Percentiles rank a stretch among this genome's conserved stretches.
phyloP scores from a whole-genome alignment of 2,113 vertebrate species.

The Atrichornis clamosus region DNA sequence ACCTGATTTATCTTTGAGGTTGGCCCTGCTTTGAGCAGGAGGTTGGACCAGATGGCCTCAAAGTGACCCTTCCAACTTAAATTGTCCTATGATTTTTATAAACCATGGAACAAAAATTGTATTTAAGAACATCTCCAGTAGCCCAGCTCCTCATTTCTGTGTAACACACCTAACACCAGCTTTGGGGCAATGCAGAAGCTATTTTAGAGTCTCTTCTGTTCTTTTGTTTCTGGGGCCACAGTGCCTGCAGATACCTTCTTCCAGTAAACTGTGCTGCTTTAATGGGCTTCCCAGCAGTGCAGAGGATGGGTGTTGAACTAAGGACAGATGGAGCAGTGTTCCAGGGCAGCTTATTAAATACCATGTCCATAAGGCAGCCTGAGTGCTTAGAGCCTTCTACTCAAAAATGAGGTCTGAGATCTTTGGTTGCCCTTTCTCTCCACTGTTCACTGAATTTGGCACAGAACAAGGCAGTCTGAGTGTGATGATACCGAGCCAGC shows the following conservation, averaged over 20 bases:
- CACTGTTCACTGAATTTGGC: neutral
- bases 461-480: neutral
- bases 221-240: neutral
- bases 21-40: neutral
- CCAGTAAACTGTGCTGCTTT: neutral
- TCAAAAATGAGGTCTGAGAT: neutral
- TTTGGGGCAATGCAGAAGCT: neutral
- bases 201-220: neutral
- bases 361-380: neutral
- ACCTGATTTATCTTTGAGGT: neutral
- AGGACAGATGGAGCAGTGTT: neutral
- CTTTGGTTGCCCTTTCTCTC: neutral
- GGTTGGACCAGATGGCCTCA: neutral
- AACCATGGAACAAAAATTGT: neutral
- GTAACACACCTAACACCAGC: neutral
- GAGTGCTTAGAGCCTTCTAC: neutral
- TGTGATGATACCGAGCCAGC: neutral
- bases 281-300: neutral
- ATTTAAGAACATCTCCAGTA: neutral
- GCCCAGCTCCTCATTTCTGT: neutral
- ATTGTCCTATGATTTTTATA: neutral
- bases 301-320: neutral
- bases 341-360: neutral
- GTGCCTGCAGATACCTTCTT: neutral
- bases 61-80: neutral